Evolutionary conservation across 1,140 invertebrate species (phyloP).

Genomic region (Drosophila parabipectinata): DNA sequence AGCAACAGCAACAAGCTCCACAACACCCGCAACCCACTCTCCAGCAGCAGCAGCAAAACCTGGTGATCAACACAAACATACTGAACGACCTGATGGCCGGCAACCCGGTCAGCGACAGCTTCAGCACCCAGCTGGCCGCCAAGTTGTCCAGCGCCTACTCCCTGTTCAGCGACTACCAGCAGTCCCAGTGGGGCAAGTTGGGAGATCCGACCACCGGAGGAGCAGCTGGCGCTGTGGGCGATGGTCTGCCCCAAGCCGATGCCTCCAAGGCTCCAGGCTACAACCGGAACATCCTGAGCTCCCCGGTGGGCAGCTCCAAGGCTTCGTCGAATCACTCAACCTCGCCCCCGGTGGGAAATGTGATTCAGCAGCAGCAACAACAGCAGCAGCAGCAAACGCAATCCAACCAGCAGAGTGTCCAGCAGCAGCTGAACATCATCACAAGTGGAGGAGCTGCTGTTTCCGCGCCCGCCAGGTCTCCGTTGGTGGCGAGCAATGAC

Average conservation of each 20-base stretch:
- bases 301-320: constrained; percentile 88
- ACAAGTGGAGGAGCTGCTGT: constrained; percentile 54
- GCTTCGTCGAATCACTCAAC: constrained; percentile 86
- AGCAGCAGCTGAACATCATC: constrained; percentile 71
- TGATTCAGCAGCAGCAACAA: constrained; percentile 53
- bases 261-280: constrained; percentile 93
- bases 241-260: constrained; percentile 88
- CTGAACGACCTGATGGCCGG: constrained; percentile 53
- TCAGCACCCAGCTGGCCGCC: constrained; percentile 67
- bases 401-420: constrained; percentile 52
- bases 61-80: constrained; percentile 68
- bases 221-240: constrained; percentile 84
- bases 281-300: constrained; percentile 88
- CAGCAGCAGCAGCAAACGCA: constrained; percentile 45
- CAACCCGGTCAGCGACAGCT: constrained; percentile 43
- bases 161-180: constrained; percentile 90
- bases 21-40: constrained; percentile 18
- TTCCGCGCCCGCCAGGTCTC: constrained; percentile 58
- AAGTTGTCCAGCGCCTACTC: constrained; percentile 88
- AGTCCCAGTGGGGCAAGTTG: constrained; percentile 87
- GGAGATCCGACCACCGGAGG: constrained; percentile 56
- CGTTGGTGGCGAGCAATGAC: constrained; percentile 46
- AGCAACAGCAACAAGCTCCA: constrained; percentile 35
- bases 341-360: constrained; percentile 84
- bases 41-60: constrained; percentile 48